Evolutionary conservation across 1,140 invertebrate species (phyloP), one percentile per base, ranked within the genome.

Genomic region (Drosophila lacteicornis): DNA sequence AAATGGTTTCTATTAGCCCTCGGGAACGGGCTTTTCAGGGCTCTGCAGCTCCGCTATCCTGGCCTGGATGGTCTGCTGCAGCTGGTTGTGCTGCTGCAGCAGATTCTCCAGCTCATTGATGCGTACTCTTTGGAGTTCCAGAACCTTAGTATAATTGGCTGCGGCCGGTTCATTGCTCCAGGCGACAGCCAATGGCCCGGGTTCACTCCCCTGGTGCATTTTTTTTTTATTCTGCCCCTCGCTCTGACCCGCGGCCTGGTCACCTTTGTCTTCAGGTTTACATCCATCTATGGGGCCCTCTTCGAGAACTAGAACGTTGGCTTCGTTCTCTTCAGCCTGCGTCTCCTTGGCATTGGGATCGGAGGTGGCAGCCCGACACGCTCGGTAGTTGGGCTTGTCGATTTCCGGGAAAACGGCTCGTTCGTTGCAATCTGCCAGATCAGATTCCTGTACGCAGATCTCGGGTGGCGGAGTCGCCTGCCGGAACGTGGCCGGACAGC

Each of bases 51-150:
- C 47, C 7, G 68, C 47, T 6, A 87, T 38, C 51, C 77, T 87
- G n/a, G 45, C 12, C 53, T 88, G 80, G 50, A 87, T 87, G 9
- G 50, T 53, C 42, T 74, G 30, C 5, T 80, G 84, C 4, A 87
- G 49, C 19, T n/a, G 4, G 15, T 51, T 61, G n/a, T 87, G 83
- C 22, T 87, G 63, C 12, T 22, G 30, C 22, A 87, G 12, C 9
- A 87, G 46, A 11, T 9, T 27, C 3, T 83, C 66, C 17, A 87
- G 53, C 42, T 87, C 80, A 33, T 57, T 56, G 42, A 87, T 53
- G 30, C 60, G 67, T 1, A 12, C 19, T n/a, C 13, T 62, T 27
- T 87, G 70, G n/a, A 45, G 11, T 19, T 67, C 60, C 8, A 63
- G 45, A 1, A 66, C 40, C n/a, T 70, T 73, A 0, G 47, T 75